Evolutionary conservation across 2,888 invertebrate species (phyloP).

Genomic region (Clunio marinus): DNA sequence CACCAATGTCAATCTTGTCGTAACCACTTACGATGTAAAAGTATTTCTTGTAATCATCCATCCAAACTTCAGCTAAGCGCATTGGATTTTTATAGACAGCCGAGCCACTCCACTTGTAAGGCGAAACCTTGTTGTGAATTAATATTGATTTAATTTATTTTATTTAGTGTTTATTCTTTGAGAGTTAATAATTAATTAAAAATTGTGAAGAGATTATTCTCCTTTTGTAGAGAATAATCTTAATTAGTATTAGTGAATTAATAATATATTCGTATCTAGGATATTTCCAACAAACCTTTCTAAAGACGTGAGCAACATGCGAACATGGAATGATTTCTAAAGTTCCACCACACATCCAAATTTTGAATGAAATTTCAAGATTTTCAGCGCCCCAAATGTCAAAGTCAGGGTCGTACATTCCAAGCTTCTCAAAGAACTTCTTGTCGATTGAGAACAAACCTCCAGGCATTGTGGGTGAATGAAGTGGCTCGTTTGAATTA

Average conservation of each 20-base stretch:
- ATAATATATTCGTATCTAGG: too few species aligned
- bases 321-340: constrained; percentile 44
- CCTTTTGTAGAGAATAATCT: too few species aligned
- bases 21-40: constrained; percentile 93
- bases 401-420: constrained; percentile 43
- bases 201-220: too few species aligned
- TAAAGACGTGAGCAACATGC: constrained; percentile 44
- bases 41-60: constrained; percentile 89
- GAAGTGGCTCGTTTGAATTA: constrained; percentile 46
- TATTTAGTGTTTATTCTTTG: too few species aligned
- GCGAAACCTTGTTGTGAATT: too few species aligned
- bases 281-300: too few species aligned
- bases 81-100: constrained; percentile 90
- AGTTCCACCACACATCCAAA: constrained; percentile 40
- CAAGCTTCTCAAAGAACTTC: constrained; percentile 43
- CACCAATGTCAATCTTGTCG: constrained; percentile 88
- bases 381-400: constrained; percentile 43
- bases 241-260: too few species aligned
- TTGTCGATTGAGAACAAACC: constrained; percentile 42
- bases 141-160: too few species aligned
- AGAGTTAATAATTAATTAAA: too few species aligned
- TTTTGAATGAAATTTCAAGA: not conserved
- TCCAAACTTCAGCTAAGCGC: constrained; percentile 74
- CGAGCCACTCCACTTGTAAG: constrained; percentile 74
- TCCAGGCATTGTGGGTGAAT: constrained; percentile 40